Evolutionary conservation across 2,113 vertebrate species (phyloP), one percentile per base, ranked within the genome.

Genomic region (Chaenocephalus aceratus): DNA sequence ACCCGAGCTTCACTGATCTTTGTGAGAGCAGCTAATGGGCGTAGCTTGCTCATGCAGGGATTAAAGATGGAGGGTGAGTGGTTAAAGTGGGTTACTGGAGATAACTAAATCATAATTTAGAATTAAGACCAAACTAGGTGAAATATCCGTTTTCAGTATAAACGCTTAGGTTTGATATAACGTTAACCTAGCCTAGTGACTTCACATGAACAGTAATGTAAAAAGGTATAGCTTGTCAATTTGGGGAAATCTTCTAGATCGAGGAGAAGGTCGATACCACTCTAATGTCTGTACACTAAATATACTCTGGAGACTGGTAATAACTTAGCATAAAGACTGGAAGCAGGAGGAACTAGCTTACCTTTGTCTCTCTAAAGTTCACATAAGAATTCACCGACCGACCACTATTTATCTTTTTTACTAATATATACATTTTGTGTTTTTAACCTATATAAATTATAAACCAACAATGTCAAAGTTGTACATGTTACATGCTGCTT

Each of bases 11-110:
- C 3, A 7, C 26, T 44, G 64, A 61, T 36, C 51, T 75, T 48
- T 0, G 1, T 62, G 13, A 48, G 23, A 34, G 45, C 56, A 56
- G 76, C 16, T 70, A 78, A 70, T 63, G 44, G 66, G 14, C 63
- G 41, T 56, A 41, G 23, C 6, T 26, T 21, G 13, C 41, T 21
- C 54, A 23, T 18, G 45, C 21, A 26, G 26, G 11, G 0, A 65
- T 58, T 16, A 15, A 14, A 49, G 7, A 30, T 53, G 34, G 16
- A 72, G 8, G 21, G 30, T 60, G 12, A 16, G 60, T 54, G 10
- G 45, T 41, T 23, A 10, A 2, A 11, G 2, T 64, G 10, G 36
- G 15, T 73, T 60, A 59, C 45, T 44, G n/a, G 58, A 5, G 23
- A 60, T 5, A 67, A 14, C 8, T 26, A 21, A 26, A 53, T 44